Conservation (phyloP, 2,797 vertebrate species). For the Emys orbicularis region DNA sequence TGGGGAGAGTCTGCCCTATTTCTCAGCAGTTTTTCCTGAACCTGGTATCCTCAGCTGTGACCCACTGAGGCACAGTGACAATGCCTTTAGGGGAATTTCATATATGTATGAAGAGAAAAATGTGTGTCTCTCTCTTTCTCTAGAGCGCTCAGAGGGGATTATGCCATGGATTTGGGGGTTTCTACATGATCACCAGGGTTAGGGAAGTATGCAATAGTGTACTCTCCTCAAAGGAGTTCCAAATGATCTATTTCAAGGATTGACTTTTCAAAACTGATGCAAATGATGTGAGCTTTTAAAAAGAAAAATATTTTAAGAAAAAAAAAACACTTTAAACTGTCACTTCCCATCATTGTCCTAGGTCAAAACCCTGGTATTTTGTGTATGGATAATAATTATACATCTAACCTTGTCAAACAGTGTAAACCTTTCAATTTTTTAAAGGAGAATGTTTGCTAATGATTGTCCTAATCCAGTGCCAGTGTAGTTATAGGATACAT, state of each 20-base stretch:
- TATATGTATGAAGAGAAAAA: not conserved
- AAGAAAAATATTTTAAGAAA: not conserved
- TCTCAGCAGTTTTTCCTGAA: too few species aligned
- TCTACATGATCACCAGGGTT: not conserved
- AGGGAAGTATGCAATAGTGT: not conserved
- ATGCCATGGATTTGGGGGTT: not conserved
- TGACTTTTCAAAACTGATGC: not conserved
- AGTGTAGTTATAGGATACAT: not conserved
- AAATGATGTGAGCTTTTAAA: not conserved
- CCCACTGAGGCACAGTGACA: not conserved
- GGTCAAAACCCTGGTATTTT: not conserved
- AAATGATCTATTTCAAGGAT: not conserved
- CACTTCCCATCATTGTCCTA: not conserved
- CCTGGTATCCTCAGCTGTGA: too few species aligned
- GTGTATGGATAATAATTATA: not conserved
- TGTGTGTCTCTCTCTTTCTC: not conserved
- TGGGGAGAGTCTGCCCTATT: too few species aligned
- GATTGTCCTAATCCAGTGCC: not conserved
- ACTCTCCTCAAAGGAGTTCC: not conserved
- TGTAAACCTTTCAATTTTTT: not conserved
- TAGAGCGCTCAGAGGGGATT: not conserved
- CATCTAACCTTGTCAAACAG: not conserved
- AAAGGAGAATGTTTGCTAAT: conserved; percentile 6
- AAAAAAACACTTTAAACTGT: not conserved
- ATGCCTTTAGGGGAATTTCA: not conserved